Evolutionary conservation across 2,797 vertebrate species (phyloP).

Genomic region (Acanthis flammea): DNA sequence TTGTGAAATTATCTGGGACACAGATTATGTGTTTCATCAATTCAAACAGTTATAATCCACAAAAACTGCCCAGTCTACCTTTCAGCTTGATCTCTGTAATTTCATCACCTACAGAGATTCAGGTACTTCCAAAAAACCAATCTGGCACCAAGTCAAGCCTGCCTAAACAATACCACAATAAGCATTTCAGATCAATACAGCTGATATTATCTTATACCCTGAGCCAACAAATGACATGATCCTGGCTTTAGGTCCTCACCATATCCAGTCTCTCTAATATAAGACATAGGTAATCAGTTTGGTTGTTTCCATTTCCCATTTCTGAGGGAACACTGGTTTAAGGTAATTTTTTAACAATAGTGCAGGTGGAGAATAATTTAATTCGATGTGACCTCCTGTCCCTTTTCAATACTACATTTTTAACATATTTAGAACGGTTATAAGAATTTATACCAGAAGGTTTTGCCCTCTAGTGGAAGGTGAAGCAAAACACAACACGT

Average conservation of each 20-base stretch:
- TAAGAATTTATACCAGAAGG: not conserved
- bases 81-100: not conserved
- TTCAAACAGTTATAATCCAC: not conserved
- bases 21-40: not conserved
- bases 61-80: not conserved
- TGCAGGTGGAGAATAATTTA: not conserved
- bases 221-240: not conserved
- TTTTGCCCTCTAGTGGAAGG: slow-evolving; percentile 60
- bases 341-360: not conserved
- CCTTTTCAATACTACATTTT: not conserved
- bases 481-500: not conserved
- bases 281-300: not conserved
- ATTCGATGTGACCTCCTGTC: not conserved
- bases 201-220: not conserved
- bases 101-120: not conserved
- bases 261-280: not conserved
- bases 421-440: not conserved
- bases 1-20: not conserved
- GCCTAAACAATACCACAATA: not conserved
- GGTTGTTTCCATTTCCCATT: not conserved
- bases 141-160: not conserved
- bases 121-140: not conserved
- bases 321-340: not conserved
- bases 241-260: not conserved
- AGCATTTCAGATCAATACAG: not conserved